These are phyloP conservation scores for Suricata suricatta DNA, from an alignment of 2,113 vertebrate species.

Conservation along the genomic window DNA sequence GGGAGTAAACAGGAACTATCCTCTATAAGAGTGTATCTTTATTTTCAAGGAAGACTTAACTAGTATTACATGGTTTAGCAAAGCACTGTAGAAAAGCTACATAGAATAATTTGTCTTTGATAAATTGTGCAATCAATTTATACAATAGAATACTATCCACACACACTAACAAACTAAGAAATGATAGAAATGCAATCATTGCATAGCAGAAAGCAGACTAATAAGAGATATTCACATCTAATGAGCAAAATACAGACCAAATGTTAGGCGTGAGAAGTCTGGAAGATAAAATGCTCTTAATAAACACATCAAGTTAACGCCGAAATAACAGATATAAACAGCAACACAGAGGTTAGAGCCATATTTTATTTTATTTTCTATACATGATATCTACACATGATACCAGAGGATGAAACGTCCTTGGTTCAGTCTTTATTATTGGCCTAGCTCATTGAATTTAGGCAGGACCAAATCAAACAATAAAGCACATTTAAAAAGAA, in stretches of 20 bases:
- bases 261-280: slow-evolving; percentile 87
- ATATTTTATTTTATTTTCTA: slow-evolving; percentile 88
- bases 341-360: slow-evolving; percentile 86
- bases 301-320: slow-evolving; percentile 86
- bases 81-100: slow-evolving; percentile 91
- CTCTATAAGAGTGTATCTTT: slow-evolving; percentile 89
- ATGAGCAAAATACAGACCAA: slow-evolving; percentile 98
- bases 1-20: slow-evolving; percentile 89
- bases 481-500: slow-evolving; percentile 80
- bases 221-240: slow-evolving; percentile 93
- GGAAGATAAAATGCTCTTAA: slow-evolving; percentile 83
- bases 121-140: slow-evolving; percentile 91
- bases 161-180: slow-evolving; percentile 89
- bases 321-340: slow-evolving; percentile 88
- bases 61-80: slow-evolving; percentile 90
- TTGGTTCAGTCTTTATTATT: slow-evolving; percentile 79
- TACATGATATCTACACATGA: slow-evolving; percentile 89
- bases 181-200: slow-evolving; percentile 93
- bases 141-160: slow-evolving; percentile 89
- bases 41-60: slow-evolving; percentile 92
- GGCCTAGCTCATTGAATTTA: slow-evolving; percentile 81
- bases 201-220: slow-evolving; percentile 99
- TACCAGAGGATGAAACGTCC: slow-evolving; percentile 84
- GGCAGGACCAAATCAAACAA: slow-evolving; percentile 85
- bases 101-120: slow-evolving; percentile 89